Conservation (phyloP, 1,140 invertebrate genomes). For the Drosophila varians region DNA sequence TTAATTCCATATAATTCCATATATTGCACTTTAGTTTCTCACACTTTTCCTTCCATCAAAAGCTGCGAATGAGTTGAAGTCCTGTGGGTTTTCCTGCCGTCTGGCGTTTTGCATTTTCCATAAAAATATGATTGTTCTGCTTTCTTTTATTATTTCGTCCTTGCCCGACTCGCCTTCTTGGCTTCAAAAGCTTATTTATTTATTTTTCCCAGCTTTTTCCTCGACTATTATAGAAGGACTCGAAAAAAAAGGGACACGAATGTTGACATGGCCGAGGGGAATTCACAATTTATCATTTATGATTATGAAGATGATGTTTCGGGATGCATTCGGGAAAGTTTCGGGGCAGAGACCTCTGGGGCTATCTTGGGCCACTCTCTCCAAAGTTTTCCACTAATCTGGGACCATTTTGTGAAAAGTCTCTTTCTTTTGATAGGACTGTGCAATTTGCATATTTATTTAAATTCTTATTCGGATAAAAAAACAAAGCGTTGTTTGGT, state of each 20-base stretch:
- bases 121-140: constrained; percentile 76
- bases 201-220: constrained; percentile 33
- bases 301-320: constrained; percentile 52
- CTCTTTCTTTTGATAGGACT: constrained; percentile 38
- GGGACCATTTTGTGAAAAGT: constrained; percentile 23
- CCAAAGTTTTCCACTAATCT: constrained; percentile 49
- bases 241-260: constrained; percentile 36
- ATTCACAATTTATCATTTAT: constrained; percentile 69
- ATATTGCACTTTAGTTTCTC: neutral
- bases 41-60: constrained; percentile 7
- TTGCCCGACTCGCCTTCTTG: constrained; percentile 20
- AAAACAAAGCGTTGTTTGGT: neutral
- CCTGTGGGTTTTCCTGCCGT: constrained; percentile 28
- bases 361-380: constrained; percentile 15
- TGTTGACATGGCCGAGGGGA: constrained; percentile 59
- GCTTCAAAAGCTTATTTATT: constrained; percentile 39
- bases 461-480: constrained; percentile 8
- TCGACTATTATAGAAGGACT: constrained; percentile 46
- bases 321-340: constrained; percentile 28
- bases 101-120: constrained; percentile 59
- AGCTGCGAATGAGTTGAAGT: constrained; percentile 23
- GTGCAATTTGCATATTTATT: constrained; percentile 58
- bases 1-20: too few relatives aligned
- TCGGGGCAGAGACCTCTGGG: constrained; percentile 10
- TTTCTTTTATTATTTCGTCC: constrained; percentile 64